Evolutionary conservation across 1,140 invertebrate species (phyloP).

Genomic region (Lethocerus indicus): DNA sequence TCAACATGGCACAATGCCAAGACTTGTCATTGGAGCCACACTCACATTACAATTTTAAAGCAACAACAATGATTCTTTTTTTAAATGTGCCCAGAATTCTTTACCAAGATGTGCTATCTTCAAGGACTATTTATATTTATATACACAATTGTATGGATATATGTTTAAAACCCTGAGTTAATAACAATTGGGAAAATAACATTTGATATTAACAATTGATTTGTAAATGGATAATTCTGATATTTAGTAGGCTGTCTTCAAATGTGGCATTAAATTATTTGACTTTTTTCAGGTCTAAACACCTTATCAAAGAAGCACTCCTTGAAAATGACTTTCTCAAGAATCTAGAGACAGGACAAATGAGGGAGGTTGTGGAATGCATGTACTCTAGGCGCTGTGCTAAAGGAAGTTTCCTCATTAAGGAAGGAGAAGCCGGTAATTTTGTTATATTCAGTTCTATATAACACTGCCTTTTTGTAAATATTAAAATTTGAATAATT

Average conservation of each 20-base stretch:
- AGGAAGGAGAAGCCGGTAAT: conserved; percentile 62
- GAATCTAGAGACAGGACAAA: conserved; percentile 70
- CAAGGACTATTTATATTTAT: not conserved
- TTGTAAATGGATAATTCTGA: not conserved
- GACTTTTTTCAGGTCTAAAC: conserved; percentile 32
- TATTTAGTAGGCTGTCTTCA: not conserved
- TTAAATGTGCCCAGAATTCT: too few species aligned
- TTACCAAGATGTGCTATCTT: not conserved
- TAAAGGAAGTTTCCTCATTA: conserved; percentile 62
- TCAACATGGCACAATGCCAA: too few species aligned
- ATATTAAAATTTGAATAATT: not conserved
- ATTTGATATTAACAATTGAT: not conserved
- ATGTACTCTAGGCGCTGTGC: conserved; percentile 70
- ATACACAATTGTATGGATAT: not conserved
- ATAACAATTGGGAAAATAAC: not conserved
- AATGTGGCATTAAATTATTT: not conserved
- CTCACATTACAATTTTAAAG: too few species aligned
- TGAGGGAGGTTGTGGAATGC: conserved; percentile 71
- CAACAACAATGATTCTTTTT: too few species aligned
- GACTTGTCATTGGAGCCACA: too few species aligned
- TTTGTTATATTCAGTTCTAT: conserved; percentile 5
- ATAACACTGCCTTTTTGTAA: too few species aligned
- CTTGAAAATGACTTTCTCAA: conserved; percentile 83
- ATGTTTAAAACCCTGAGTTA: not conserved
- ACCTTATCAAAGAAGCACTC: conserved; percentile 53